Percentiles rank a stretch among this genome's conserved stretches.
Conservation (phyloP, 2,888 invertebrate genomes). For the Xestobium rufovillosum region DNA sequence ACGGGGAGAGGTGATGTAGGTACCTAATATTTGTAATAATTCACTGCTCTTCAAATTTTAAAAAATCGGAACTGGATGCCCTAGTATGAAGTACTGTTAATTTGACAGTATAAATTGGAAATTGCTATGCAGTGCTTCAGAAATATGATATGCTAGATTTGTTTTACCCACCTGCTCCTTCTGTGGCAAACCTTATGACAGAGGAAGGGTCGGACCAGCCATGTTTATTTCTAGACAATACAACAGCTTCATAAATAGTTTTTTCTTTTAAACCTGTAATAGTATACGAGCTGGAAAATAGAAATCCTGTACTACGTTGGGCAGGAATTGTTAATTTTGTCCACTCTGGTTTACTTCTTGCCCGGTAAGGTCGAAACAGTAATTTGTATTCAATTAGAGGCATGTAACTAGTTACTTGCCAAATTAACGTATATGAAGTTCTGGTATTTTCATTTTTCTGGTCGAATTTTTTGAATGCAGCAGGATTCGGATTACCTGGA, state of each 20-base stretch:
- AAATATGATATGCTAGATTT: background rate
- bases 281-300: slow-evolving; percentile 69
- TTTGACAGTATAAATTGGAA: too few species aligned
- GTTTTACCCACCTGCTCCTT: slow-evolving; percentile 62
- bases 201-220: slow-evolving; percentile 80
- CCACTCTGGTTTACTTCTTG: slow-evolving; percentile 52
- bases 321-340: slow-evolving; percentile 63
- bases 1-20: too few species aligned
- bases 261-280: slow-evolving; percentile 65
- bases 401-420: slow-evolving; percentile 80
- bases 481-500: slow-evolving; percentile 60
- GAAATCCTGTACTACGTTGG: slow-evolving; percentile 58
- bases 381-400: slow-evolving; percentile 65
- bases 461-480: slow-evolving; percentile 55
- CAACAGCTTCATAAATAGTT: slow-evolving; percentile 68
- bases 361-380: slow-evolving; percentile 51
- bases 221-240: slow-evolving; percentile 73
- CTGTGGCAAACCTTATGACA: slow-evolving; percentile 67
- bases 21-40: too few species aligned
- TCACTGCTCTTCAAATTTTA: too few species aligned
- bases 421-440: slow-evolving; percentile 61
- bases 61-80: too few species aligned
- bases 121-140: too few species aligned
- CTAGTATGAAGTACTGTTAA: too few species aligned
- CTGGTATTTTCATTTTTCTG: slow-evolving; percentile 44